These are phyloP conservation scores for Nycticorax nycticorax DNA, from an alignment of 2,113 vertebrate genomes.

Conservation along the genomic window DNA sequence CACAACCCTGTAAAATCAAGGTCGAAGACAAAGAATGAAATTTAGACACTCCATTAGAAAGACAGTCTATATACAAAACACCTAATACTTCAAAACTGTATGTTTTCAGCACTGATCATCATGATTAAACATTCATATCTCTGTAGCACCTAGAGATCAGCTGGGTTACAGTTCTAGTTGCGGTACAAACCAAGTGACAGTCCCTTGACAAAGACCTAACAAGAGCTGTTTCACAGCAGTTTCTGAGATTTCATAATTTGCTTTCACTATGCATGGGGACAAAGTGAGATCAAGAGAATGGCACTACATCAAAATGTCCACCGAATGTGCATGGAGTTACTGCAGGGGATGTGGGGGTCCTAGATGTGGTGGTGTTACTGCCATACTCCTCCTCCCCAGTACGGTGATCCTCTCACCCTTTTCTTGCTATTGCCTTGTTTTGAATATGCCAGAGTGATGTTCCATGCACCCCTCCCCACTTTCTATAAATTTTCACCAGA, in stretches of 20 bases:
- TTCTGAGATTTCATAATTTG: neutral
- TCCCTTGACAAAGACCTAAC: neutral
- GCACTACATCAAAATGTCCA: neutral
- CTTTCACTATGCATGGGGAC: neutral
- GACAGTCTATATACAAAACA: conserved; percentile 17
- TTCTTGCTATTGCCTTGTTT: neutral
- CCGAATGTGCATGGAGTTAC: neutral
- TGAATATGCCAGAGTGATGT: neutral
- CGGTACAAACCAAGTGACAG: neutral
- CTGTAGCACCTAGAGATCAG: conserved; percentile 33
- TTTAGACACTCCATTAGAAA: conserved; percentile 26
- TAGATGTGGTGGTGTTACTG: neutral
- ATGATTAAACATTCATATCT: conserved; percentile 36
- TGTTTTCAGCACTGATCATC: neutral
- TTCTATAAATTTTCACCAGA: neutral
- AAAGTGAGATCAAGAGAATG: neutral
- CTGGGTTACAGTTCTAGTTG: neutral
- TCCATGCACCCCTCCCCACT: neutral
- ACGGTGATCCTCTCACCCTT: neutral
- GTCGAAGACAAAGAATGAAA: neutral
- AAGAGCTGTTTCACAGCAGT: neutral
- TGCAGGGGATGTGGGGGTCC: neutral
- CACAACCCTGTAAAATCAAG: neutral
- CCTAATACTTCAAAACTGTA: conserved; percentile 1
- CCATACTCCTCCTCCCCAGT: neutral